phyloP scores from a whole-genome alignment of 2,797 vertebrate species.

The Nyctibius grandis region DNA sequence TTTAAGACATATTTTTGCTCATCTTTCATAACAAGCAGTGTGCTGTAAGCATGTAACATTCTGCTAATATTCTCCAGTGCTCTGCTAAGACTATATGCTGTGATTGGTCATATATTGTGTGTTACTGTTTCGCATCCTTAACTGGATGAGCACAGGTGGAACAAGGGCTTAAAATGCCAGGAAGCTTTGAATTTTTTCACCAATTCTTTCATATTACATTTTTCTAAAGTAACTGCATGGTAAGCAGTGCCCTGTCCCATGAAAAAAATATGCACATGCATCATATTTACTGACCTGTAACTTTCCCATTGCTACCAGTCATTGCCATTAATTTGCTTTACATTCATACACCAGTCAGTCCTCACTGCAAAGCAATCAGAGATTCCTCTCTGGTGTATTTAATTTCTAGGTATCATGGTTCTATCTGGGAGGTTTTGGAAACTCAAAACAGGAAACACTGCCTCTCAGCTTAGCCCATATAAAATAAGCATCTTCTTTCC shows the following conservation, averaged over 20 bases:
- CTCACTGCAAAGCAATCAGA: not conserved
- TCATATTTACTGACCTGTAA: not conserved
- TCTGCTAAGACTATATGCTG: not conserved
- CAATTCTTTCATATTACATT: not conserved
- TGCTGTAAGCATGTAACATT: not conserved
- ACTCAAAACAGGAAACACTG: not conserved
- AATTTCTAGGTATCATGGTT: not conserved
- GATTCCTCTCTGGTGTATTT: not conserved
- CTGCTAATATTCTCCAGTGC: too few relatives aligned
- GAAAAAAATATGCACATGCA: not conserved
- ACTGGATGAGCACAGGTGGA: not conserved
- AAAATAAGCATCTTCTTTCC: not conserved
- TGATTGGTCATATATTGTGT: not conserved
- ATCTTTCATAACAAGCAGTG: not conserved
- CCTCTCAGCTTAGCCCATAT: not conserved
- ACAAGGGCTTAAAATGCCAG: not conserved
- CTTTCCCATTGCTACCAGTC: not conserved
- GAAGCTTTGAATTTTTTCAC: not conserved
- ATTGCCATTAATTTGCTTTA: constrained; percentile 10
- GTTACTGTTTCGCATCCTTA: not conserved
- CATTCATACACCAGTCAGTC: not conserved
- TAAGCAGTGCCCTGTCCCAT: not conserved
- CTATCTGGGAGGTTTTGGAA: not conserved
- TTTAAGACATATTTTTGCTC: not conserved
- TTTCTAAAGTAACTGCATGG: not conserved